Evolutionary conservation across 2,888 invertebrate species (phyloP), one percentile per base, ranked within the genome.

Genomic region (Mamestra brassicae): DNA sequence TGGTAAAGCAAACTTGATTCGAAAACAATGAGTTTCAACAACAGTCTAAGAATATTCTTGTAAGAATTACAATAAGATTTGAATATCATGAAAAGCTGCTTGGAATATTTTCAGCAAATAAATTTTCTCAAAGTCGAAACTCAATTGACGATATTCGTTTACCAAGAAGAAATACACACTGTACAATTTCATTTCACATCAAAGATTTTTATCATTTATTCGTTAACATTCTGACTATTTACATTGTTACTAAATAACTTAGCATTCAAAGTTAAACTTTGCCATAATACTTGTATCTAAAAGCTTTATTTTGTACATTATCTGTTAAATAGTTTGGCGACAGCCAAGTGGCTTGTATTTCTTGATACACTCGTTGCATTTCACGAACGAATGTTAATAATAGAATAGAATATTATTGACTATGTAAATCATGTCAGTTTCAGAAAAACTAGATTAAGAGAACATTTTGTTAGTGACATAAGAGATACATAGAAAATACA

Each of bases 221-320:
- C 36, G 57, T 69, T 63, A 52, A 67, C 61, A 55, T 57, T 62
- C 17, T n/a, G 26, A 66, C 63, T 85, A 87, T 84, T 71, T 85
- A 86, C 84, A 86, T 63, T 45, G 58, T 74, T 67, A 70, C 66
- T 76, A 70, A 74, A 79, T 76, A 83, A 69, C 60, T 67, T 71
- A 74, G 63, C 15, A 52, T 68, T 74, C 84, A 88, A 86, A 81
- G 84, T 86, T 65, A 71, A 81, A 90, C 87, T 90, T 89, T 86
- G 85, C 65, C 71, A 47, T 89, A 85, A 89, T 87, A 89, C 83
- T 86, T 84, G 70, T 61, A 73, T 78, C 72, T 85, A 83, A 85
- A 87, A 86, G 80, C 84, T 68, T 85, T 81, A 78, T 68, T 87
- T 89, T 90, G 87, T 89, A 91, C 89, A 90, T 80, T 45, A 11